Evolutionary conservation across 2,797 vertebrate genomes (phyloP).

Genomic region (Helicolenus hilgendorfi): DNA sequence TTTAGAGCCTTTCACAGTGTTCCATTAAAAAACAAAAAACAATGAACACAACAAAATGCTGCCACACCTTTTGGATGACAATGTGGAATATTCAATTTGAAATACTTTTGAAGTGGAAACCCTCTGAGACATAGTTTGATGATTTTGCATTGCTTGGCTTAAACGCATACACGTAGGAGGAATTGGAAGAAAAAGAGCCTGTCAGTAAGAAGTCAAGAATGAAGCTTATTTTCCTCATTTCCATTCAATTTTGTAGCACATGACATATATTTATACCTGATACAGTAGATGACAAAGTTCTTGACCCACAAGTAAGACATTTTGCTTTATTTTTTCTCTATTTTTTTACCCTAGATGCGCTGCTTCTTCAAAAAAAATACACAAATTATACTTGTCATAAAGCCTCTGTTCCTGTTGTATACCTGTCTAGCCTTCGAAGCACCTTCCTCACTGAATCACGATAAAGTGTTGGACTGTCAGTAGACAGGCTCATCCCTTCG

Average conservation of each 20-base stretch:
- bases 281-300: background rate
- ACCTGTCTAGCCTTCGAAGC: background rate
- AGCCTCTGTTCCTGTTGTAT: background rate
- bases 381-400: background rate
- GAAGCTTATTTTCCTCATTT: background rate
- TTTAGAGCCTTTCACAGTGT: background rate
- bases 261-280: background rate
- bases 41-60: conserved; percentile 4
- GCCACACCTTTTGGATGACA: background rate
- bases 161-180: background rate
- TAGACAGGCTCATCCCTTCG: background rate
- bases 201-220: background rate
- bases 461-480: background rate
- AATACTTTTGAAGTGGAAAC: conserved; percentile 8
- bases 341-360: background rate
- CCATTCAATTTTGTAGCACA: background rate
- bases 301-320: background rate
- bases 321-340: background rate
- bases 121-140: background rate
- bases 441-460: background rate
- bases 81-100: background rate
- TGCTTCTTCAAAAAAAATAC: background rate
- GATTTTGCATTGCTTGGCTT: background rate
- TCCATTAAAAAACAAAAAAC: background rate
- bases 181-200: background rate